phyloP scores from a whole-genome alignment of 2,888 invertebrate genomes.

The Agapetus fuscipes region DNA sequence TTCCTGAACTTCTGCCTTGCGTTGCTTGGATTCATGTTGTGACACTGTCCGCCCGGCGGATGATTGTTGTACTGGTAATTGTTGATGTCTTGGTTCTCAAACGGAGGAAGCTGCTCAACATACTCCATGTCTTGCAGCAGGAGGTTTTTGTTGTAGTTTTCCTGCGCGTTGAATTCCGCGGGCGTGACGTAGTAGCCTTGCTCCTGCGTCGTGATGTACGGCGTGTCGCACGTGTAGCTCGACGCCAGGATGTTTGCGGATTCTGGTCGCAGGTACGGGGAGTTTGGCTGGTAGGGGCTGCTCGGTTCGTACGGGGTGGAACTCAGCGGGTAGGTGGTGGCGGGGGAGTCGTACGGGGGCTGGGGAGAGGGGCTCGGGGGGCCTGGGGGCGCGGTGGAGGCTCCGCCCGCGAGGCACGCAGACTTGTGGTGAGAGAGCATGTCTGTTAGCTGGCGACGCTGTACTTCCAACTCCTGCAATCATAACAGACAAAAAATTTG shows the following conservation, averaged over 20 bases:
- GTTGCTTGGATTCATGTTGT: slow-evolving; percentile 40
- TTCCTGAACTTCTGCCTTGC: slow-evolving; percentile 45
- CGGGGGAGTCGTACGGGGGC: slow-evolving; percentile 36
- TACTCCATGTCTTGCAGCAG: slow-evolving; percentile 43
- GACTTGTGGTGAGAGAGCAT: slow-evolving; percentile 69
- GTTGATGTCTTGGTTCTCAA: slow-evolving; percentile 33
- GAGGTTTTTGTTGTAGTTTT: slow-evolving; percentile 28
- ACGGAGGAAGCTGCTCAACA: slow-evolving; percentile 43
- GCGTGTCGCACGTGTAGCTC: slow-evolving; percentile 38
- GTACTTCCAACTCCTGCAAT: slow-evolving; percentile 65
- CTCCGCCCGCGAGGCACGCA: slow-evolving; percentile 50
- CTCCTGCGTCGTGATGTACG: slow-evolving; percentile 22
- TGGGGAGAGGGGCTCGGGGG: slow-evolving; percentile 38
- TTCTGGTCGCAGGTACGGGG: slow-evolving; percentile 44
- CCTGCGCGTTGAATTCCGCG: slow-evolving; percentile 16
- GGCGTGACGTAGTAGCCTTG: slow-evolving; percentile 19
- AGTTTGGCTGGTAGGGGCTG: slow-evolving; percentile 36
- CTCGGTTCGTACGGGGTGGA: slow-evolving; percentile 33
- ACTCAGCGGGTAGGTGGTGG: slow-evolving; percentile 35
- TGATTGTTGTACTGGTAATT: slow-evolving; percentile 24
- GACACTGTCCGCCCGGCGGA: slow-evolving; percentile 33
- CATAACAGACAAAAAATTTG: no score
- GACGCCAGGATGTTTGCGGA: slow-evolving; percentile 42
- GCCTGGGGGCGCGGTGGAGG: slow-evolving; percentile 36
- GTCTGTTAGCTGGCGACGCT: slow-evolving; percentile 67